Base-by-base conservation (phyloP, 1,140 invertebrate genomes). In the Diorhabda elongata region DNA sequence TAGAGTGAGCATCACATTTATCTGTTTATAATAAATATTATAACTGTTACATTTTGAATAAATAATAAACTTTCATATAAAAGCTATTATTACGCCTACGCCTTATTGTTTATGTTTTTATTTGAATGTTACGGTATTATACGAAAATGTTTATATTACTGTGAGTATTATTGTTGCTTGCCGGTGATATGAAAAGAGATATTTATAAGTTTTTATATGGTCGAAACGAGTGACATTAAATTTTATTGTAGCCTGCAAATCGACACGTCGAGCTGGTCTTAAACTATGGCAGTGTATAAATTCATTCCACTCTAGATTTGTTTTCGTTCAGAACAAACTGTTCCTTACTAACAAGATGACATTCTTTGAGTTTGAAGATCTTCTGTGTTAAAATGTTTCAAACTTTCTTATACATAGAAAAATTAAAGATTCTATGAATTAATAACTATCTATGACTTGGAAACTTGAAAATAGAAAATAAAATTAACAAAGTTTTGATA, bases 1-100 rank as follows among this genome's bases (percentile, higher is more conserved):
- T 6, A 61, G 47, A 58, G 67, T 68, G 67, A 68, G 67, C 67
- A 68, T 68, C 67, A 68, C 67, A 63, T 68, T 68, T 44, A 68
- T 68, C 59, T 47, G 26, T 26, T 26, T 26, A 58, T 59, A 41
- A 11, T 43, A 42, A 66, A 59, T 60, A 59, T 65, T 42, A 59
- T 62, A 62, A 68, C 44, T 56, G 42, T 52, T 68, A 68, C 61
- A 68, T 8, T 52, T 52, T 6, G 44, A 62, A 68, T 44, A 68
- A 68, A 68, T 63, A 44, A 64, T 57, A 60, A 63, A 62, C n/a
- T n/a, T 68, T 47, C 67, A 68, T 68, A 68, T 68, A 68, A 68
- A 68, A 68, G 67, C 67, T 68, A 68, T 63, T 67, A 67, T 65
- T 56, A 42, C 9, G 44, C 60, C 60, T 68, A 62, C 47, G 8